phyloP scores from a whole-genome alignment of 2,113 vertebrate genomes.

The Petrocephalus zakoni region DNA sequence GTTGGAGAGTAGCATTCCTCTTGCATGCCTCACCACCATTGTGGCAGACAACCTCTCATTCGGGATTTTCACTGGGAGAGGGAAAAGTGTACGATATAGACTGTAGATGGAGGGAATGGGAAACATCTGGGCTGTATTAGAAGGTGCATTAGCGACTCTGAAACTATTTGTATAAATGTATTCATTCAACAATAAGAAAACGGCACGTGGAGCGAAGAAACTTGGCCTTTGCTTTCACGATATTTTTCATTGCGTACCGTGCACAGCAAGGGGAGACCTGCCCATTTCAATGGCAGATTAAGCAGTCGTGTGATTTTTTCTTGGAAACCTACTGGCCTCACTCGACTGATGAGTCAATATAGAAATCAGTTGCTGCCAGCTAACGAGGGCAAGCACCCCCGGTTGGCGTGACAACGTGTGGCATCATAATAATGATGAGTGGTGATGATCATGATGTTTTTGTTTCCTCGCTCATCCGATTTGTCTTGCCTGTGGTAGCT shows the following conservation, averaged over 20 bases:
- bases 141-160: neutral
- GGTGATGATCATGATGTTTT: neutral
- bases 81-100: neutral
- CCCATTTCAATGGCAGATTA: neutral
- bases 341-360: neutral
- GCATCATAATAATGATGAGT: neutral
- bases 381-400: neutral
- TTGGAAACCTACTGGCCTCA: neutral
- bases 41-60: slow-evolving; percentile 1
- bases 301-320: neutral
- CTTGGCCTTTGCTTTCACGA: neutral
- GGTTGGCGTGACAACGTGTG: neutral
- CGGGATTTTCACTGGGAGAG: neutral
- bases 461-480: neutral
- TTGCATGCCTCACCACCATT: slow-evolving; percentile 1
- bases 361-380: neutral
- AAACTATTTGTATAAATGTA: slow-evolving; percentile 20
- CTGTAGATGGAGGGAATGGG: neutral
- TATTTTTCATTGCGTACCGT: neutral
- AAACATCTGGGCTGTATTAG: slow-evolving; percentile 13
- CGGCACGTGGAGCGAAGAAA: neutral
- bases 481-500: neutral
- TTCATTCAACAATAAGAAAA: slow-evolving; percentile 15
- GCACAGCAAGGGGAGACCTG: neutral
- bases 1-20: neutral